Evolutionary conservation across 2,113 vertebrate species (phyloP).

Genomic region (Perca schrenkii): DNA sequence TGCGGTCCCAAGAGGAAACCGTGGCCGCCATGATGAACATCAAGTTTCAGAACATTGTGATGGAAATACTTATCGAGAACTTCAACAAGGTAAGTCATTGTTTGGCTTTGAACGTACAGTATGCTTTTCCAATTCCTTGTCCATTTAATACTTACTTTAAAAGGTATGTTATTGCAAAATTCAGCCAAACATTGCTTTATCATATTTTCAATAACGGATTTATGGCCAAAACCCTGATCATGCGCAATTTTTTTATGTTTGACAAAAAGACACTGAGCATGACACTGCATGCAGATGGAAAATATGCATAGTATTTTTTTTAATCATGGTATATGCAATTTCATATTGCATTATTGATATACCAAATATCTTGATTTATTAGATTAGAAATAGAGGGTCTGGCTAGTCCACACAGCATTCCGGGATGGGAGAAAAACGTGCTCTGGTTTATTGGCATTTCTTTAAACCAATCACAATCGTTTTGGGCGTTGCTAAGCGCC

Average conservation of each 20-base stretch:
- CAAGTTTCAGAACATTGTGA: constrained; percentile 98
- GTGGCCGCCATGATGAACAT: constrained; percentile 99
- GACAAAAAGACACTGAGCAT: background rate
- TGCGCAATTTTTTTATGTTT: background rate
- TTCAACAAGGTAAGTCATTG: constrained; percentile 89
- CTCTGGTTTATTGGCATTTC: no score
- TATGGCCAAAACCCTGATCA: background rate
- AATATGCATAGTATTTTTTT: background rate
- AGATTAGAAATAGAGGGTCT: background rate
- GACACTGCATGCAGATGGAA: background rate
- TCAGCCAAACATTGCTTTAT: no score
- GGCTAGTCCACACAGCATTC: no score
- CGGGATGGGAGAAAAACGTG: no score
- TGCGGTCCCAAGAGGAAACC: constrained; percentile 97
- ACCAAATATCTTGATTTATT: background rate
- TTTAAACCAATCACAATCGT: no score
- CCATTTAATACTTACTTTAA: background rate
- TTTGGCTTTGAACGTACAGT: background rate
- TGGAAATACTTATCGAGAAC: constrained; percentile 98
- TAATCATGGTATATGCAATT: background rate
- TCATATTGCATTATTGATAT: background rate
- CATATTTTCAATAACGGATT: background rate
- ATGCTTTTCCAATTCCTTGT: background rate
- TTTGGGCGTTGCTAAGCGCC: no score
- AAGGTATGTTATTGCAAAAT: no score